phyloP scores from a whole-genome alignment of 2,797 vertebrate genomes.

The Eidolon dupreanum region DNA sequence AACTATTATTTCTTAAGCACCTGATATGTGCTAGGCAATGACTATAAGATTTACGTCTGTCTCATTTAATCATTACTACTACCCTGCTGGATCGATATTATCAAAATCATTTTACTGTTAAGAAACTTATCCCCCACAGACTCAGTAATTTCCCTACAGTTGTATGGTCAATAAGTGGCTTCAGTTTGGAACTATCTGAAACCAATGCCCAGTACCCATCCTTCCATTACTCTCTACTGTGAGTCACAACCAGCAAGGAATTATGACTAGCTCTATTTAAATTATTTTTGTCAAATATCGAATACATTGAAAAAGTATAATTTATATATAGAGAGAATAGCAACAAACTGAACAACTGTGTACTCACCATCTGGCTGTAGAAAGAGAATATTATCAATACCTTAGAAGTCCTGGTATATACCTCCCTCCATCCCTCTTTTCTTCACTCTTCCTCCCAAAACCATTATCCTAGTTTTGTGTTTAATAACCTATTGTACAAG shows the following conservation, averaged over 20 bases:
- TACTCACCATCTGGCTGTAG: background rate
- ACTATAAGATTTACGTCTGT: background rate
- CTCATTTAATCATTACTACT: background rate
- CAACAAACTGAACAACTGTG: background rate
- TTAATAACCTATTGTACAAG: background rate
- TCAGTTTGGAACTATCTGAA: background rate
- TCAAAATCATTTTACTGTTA: background rate
- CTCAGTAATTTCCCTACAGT: background rate
- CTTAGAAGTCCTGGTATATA: background rate
- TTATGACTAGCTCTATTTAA: background rate
- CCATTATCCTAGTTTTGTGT: background rate
- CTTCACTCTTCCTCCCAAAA: background rate
- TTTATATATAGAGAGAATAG: background rate
- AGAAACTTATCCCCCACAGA: background rate
- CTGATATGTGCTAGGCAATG: background rate
- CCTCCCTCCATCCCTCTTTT: background rate
- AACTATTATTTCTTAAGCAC: background rate
- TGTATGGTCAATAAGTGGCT: background rate
- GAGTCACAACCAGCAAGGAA: background rate
- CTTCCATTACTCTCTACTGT: background rate
- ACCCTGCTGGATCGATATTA: background rate
- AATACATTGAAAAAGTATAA: background rate
- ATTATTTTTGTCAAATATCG: constrained; percentile 17
- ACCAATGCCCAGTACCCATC: background rate
- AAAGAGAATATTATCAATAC: background rate